phyloP scores from a whole-genome alignment of 2,888 invertebrate genomes.

The Seira musarum region DNA sequence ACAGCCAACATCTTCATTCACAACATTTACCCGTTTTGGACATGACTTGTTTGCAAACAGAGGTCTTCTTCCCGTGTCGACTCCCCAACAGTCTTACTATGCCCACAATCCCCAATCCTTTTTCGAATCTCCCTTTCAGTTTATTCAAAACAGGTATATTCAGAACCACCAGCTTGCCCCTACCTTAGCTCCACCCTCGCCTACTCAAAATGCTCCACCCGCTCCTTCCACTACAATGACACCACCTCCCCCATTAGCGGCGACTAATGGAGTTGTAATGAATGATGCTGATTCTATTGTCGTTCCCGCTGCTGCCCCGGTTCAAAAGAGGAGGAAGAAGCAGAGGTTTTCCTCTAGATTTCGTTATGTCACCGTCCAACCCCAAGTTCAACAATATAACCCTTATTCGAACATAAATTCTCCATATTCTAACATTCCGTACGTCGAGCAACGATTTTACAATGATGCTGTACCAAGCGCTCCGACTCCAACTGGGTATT shows the following conservation, averaged over 20 bases:
- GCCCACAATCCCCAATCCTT: constrained; percentile 8
- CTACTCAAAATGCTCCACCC: not conserved
- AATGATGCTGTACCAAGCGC: constrained; percentile 28
- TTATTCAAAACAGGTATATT: constrained; percentile 21
- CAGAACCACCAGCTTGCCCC: not conserved
- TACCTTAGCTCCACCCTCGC: constrained; percentile 2
- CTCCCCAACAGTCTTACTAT: not conserved
- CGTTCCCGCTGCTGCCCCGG: not conserved
- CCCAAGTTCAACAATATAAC: constrained; percentile 18
- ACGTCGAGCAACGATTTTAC: constrained; percentile 40
- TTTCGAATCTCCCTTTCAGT: constrained; percentile 46
- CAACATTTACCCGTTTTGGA: constrained; percentile 22
- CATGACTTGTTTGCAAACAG: constrained; percentile 7
- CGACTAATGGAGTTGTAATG: too few species aligned
- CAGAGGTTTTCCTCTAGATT: constrained; percentile 47
- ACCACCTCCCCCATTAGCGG: constrained; percentile 8
- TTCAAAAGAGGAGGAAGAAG: not conserved
- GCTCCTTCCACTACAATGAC: constrained; percentile 8
- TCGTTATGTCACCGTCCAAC: constrained; percentile 36
- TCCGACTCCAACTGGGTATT: constrained; percentile 38
- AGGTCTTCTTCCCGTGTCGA: not conserved
- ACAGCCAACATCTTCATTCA: constrained; percentile 12
- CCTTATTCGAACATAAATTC: constrained; percentile 17
- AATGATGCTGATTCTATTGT: not conserved
- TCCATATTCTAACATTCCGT: constrained; percentile 32